phyloP scores from a whole-genome alignment of 2,113 vertebrate species.

The Ammodytes dubius region DNA sequence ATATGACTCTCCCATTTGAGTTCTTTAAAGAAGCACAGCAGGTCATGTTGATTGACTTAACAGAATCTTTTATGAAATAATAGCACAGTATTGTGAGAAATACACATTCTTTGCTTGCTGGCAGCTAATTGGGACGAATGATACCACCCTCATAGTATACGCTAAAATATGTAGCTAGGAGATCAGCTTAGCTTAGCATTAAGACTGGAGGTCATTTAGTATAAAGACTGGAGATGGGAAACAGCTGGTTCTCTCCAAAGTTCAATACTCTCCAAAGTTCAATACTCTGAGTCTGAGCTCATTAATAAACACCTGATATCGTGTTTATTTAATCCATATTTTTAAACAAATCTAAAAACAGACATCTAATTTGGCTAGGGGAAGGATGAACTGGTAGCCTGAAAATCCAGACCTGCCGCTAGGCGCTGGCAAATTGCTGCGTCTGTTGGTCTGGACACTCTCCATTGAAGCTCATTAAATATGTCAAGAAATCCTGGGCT shows the following conservation, averaged over 20 bases:
- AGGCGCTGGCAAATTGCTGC: too few species aligned
- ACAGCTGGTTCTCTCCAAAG: neutral
- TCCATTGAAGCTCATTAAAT: too few species aligned
- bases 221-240: too few species aligned
- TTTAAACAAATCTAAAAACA: neutral
- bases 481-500: too few species aligned
- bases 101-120: neutral
- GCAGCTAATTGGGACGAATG: neutral
- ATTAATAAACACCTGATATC: neutral
- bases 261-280: neutral
- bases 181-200: neutral
- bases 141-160: neutral
- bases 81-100: neutral
- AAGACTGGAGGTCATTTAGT: neutral
- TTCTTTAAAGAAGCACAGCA: constrained; percentile 11
- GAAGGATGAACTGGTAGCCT: neutral
- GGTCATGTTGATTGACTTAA: neutral
- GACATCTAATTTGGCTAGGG: neutral
- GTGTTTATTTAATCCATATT: neutral
- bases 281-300: too few species aligned
- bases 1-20: constrained; percentile 32
- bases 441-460: too few species aligned
- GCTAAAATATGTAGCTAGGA: neutral
- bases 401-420: too few species aligned
- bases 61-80: neutral